Evolutionary conservation across 2,113 vertebrate genomes (phyloP).

Genomic region (Sinocyclocheilus maitianheensis): DNA sequence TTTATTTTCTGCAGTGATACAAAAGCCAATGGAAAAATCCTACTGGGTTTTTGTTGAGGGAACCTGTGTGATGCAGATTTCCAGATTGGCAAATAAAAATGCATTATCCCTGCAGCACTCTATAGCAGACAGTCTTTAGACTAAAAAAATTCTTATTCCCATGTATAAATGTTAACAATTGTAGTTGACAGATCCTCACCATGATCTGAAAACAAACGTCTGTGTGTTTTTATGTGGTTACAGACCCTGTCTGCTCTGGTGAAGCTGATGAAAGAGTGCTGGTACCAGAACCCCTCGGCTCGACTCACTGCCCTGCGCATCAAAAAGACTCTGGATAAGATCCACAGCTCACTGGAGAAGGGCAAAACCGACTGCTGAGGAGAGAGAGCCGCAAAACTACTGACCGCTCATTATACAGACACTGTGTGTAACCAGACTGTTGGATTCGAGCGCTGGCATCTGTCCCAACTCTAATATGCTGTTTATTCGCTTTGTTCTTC

Average conservation of each 20-base stretch:
- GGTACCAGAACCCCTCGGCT: slow-evolving; percentile 84
- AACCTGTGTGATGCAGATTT: no score
- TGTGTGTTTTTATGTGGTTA: slow-evolving; percentile 37
- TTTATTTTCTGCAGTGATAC: no score
- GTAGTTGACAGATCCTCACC: background rate
- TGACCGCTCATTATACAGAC: slow-evolving; percentile 17
- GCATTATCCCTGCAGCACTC: no score
- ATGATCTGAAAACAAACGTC: background rate
- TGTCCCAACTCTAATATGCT: background rate
- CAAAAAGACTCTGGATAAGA: slow-evolving; percentile 83
- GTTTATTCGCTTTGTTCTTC: slow-evolving; percentile 23
- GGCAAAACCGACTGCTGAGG: slow-evolving; percentile 76
- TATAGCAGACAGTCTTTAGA: background rate
- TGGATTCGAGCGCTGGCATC: background rate
- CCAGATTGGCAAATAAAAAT: no score
- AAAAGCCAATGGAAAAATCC: no score
- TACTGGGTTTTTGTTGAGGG: no score
- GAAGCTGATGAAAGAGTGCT: slow-evolving; percentile 84
- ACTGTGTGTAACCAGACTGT: slow-evolving; percentile 12
- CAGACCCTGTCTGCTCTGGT: slow-evolving; percentile 80
- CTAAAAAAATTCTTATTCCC: background rate
- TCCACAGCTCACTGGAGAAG: slow-evolving; percentile 79
- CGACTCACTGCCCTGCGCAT: slow-evolving; percentile 80
- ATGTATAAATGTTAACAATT: background rate
- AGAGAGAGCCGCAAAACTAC: slow-evolving; percentile 21